Conservation (phyloP, 2,113 vertebrate species). For the Meriones unguiculatus region DNA sequence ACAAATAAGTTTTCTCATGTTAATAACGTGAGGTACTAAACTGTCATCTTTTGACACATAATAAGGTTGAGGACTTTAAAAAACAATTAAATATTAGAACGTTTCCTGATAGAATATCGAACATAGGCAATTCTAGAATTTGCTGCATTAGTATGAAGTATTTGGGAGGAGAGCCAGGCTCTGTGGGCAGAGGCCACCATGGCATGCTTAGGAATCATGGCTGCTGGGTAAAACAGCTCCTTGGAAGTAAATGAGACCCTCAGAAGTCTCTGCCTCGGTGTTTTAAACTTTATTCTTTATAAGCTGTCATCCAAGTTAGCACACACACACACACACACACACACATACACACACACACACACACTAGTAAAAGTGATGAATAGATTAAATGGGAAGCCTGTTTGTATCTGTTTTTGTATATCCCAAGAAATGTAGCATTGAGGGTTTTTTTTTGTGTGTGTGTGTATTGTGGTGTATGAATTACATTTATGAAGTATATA, state of each 20-base stretch:
- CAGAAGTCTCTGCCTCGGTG: not conserved
- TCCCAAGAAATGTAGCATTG: not conserved
- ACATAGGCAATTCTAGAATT: conserved; percentile 41
- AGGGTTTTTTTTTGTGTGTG: not conserved
- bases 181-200: not conserved
- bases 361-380: not conserved
- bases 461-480: not conserved
- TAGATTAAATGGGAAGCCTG: not conserved
- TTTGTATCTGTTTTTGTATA: not conserved
- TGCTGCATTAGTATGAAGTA: conserved; percentile 31
- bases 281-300: conserved; percentile 34
- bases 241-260: not conserved
- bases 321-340: not conserved
- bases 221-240: not conserved
- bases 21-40: conserved; percentile 43
- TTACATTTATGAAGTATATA: conserved; percentile 46
- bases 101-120: conserved; percentile 38
- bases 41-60: conserved; percentile 52
- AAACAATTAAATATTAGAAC: conserved; percentile 13
- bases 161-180: conserved; percentile 4
- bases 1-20: conserved; percentile 61
- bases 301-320: not conserved
- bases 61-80: conserved; percentile 53
- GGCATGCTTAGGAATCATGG: not conserved
- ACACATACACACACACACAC: not conserved